phyloP scores from a whole-genome alignment of 2,888 invertebrate genomes.

The Orthosia gracilis region DNA sequence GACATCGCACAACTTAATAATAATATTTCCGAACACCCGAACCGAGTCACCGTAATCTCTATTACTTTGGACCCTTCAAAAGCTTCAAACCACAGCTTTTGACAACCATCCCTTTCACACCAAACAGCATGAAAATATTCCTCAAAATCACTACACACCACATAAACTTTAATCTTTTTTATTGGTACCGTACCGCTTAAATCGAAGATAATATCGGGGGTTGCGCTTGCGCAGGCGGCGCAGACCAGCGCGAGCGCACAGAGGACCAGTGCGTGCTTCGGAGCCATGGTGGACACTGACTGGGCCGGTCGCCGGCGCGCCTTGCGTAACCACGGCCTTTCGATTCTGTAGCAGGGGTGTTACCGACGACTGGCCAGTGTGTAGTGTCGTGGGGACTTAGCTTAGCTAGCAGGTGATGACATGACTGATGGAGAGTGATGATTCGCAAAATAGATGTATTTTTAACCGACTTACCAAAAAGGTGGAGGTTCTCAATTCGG shows the following conservation, averaged over 20 bases:
- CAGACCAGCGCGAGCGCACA: conserved; percentile 51
- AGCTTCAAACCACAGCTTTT: background rate
- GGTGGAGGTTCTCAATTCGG: no score
- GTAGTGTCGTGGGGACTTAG: background rate
- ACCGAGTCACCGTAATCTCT: background rate
- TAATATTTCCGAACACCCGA: background rate
- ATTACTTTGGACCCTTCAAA: background rate
- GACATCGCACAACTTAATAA: background rate
- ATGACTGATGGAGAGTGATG: background rate
- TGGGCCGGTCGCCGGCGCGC: conserved; percentile 13
- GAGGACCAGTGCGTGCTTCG: conserved; percentile 63
- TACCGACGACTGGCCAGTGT: background rate
- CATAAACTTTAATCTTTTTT: conserved; percentile 5
- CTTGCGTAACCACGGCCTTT: conserved; percentile 51
- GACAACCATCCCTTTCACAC: background rate
- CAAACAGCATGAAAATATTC: conserved; percentile 1
- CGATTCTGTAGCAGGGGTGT: conserved; percentile 48
- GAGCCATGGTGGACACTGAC: conserved; percentile 61
- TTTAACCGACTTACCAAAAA: no score
- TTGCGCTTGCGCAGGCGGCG: conserved; percentile 45
- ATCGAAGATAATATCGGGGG: conserved; percentile 58
- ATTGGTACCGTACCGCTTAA: conserved; percentile 68
- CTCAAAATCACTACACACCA: conserved; percentile 26
- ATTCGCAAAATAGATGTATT: background rate
- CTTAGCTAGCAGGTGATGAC: conserved; percentile 21